phyloP scores from a whole-genome alignment of 2,113 vertebrate species.

The Clarias magur region DNA sequence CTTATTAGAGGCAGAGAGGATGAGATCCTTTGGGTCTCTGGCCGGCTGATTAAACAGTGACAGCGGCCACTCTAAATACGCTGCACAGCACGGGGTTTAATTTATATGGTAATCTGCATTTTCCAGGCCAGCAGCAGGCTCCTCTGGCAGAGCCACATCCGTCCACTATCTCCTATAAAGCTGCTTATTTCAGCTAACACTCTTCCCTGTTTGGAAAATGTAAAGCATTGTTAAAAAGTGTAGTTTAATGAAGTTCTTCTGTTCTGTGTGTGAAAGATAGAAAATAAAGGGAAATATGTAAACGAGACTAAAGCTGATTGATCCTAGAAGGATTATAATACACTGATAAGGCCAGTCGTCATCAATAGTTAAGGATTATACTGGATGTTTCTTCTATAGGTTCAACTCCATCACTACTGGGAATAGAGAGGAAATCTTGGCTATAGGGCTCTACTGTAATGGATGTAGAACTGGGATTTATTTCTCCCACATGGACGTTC shows the following conservation, averaged over 20 bases:
- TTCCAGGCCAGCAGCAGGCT: slow-evolving; percentile 11
- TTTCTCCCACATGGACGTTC: neutral
- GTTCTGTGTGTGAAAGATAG: neutral
- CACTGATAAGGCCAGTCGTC: neutral
- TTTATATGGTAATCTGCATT: slow-evolving; percentile 62
- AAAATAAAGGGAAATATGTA: neutral
- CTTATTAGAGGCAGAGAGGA: slow-evolving; percentile 44
- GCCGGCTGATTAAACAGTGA: slow-evolving; percentile 57
- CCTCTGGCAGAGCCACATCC: slow-evolving; percentile 35
- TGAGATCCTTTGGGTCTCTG: slow-evolving; percentile 40
- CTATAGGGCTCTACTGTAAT: neutral
- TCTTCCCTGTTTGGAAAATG: slow-evolving; percentile 30
- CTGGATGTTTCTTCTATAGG: neutral
- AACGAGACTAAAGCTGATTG: neutral
- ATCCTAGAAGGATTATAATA: neutral
- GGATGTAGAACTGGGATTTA: neutral
- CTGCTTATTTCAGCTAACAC: slow-evolving; percentile 24
- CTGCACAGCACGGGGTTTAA: slow-evolving; percentile 48
- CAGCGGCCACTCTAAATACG: slow-evolving; percentile 49
- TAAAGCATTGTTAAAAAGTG: neutral
- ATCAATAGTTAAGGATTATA: neutral
- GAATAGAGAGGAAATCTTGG: neutral
- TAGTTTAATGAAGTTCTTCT: neutral
- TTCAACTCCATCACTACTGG: neutral
- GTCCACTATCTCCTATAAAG: slow-evolving; percentile 21